Percentiles rank a stretch among this genome's conserved stretches.
phyloP scores from a whole-genome alignment of 2,797 vertebrate genomes.

The Hydrophis major region DNA sequence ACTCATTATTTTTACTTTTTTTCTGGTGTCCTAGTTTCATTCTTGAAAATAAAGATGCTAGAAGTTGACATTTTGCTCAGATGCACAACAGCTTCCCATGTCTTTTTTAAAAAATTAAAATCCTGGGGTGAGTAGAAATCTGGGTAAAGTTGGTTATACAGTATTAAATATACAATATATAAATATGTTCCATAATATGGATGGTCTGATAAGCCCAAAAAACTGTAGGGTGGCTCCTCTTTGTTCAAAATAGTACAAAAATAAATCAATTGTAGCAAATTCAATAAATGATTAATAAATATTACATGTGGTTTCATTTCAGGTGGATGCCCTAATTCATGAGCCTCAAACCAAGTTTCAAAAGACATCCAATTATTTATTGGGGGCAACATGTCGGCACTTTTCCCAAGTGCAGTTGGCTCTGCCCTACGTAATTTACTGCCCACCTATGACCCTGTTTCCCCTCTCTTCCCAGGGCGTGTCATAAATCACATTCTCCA shows the following conservation, averaged over 20 bases:
- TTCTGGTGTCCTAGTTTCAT: not conserved
- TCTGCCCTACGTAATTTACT: too few relatives aligned
- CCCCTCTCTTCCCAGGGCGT: too few relatives aligned
- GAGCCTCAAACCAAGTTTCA: too few relatives aligned
- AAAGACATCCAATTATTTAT: too few relatives aligned
- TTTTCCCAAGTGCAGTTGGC: too few relatives aligned
- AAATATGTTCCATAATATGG: not conserved
- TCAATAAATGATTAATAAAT: not conserved
- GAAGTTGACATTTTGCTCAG: not conserved
- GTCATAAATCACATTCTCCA: too few relatives aligned
- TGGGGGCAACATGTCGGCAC: too few relatives aligned
- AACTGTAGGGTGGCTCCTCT: not conserved
- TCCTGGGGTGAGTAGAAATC: not conserved
- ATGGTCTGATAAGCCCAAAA: not conserved
- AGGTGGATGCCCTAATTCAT: too few relatives aligned
- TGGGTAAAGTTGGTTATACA: not conserved
- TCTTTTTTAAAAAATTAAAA: not conserved
- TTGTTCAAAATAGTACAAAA: not conserved
- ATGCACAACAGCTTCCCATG: not conserved
- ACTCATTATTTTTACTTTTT: not conserved
- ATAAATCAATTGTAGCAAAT: not conserved
- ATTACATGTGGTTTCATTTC: not conserved
- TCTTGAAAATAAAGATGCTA: not conserved
- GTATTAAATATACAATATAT: not conserved
- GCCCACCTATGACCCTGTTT: too few relatives aligned